These are phyloP conservation scores for Hippotragus niger DNA, from an alignment of 2,113 vertebrate genomes.

Conservation along the genomic window DNA sequence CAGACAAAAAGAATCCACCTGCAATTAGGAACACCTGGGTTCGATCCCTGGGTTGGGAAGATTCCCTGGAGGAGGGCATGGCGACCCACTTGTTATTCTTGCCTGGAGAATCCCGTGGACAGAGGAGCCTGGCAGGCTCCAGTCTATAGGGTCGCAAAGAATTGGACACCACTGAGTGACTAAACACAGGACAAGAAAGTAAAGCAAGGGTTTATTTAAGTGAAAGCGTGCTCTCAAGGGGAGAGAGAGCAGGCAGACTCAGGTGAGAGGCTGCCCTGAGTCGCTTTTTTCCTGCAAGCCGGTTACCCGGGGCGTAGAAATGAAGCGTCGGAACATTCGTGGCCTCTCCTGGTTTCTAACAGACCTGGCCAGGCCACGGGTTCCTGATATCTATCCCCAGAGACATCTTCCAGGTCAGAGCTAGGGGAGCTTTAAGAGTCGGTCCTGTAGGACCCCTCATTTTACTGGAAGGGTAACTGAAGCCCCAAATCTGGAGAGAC, in stretches of 20 bases:
- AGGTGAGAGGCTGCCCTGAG: background rate
- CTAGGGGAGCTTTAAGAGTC: background rate
- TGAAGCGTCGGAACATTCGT: background rate
- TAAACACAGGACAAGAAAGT: background rate
- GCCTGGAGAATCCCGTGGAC: background rate
- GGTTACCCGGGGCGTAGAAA: background rate
- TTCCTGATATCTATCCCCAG: background rate
- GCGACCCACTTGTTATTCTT: background rate
- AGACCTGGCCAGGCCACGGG: background rate
- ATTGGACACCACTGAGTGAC: background rate
- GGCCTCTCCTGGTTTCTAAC: background rate
- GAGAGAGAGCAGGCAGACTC: background rate
- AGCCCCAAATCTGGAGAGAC: background rate
- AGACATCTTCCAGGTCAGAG: background rate
- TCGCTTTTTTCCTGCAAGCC: background rate
- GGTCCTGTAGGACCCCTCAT: background rate
- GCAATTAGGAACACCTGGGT: background rate
- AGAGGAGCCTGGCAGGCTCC: background rate
- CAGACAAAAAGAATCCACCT: background rate
- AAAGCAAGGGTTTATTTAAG: background rate
- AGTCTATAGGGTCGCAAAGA: background rate
- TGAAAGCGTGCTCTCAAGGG: background rate
- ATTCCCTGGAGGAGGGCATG: background rate
- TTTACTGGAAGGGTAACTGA: background rate
- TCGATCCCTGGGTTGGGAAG: background rate